A percentile compares a stretch with the other conserved stretches of the same genome.
Evolutionary conservation across 2,888 invertebrate species (phyloP).

Genomic region (Cancer borealis): DNA sequence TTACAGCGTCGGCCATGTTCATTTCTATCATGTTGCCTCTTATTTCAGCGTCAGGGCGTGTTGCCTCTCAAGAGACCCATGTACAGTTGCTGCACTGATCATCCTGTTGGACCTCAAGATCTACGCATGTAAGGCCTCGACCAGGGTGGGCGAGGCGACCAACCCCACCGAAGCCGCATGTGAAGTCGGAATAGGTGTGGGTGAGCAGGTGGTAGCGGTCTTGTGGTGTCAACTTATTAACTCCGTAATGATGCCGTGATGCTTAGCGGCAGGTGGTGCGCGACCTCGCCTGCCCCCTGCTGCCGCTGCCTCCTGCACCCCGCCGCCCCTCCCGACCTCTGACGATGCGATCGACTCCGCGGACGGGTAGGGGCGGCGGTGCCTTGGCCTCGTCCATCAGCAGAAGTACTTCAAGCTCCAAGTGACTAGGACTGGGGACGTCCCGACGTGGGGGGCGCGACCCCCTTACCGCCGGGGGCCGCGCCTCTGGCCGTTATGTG

Average conservation of each 20-base stretch:
- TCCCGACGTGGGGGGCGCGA: constrained; percentile 70
- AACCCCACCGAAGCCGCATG: constrained; percentile 16
- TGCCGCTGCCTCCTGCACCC: constrained; percentile 67
- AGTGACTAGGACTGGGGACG: constrained; percentile 74
- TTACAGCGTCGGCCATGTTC: background rate
- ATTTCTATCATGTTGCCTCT: constrained; percentile 44
- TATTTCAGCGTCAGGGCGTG: constrained; percentile 33
- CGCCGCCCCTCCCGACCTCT: constrained; percentile 71
- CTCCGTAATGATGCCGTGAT: constrained; percentile 70
- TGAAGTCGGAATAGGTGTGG: constrained; percentile 26
- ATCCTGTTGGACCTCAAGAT: background rate
- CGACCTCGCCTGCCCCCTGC: constrained; percentile 74
- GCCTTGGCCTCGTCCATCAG: constrained; percentile 59
- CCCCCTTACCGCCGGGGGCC: constrained; percentile 69
- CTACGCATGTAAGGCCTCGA: constrained; percentile 50
- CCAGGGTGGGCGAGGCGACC: background rate
- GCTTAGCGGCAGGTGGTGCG: constrained; percentile 74
- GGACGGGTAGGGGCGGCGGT: constrained; percentile 71
- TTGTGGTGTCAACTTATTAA: background rate
- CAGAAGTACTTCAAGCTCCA: constrained; percentile 61
- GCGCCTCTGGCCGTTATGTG: constrained; percentile 72
- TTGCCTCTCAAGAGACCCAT: background rate
- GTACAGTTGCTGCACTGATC: background rate
- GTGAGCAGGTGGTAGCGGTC: constrained; percentile 41
- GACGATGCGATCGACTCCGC: constrained; percentile 65